Conservation (phyloP, 2,888 invertebrate genomes). For the Cataglyphis cursor region DNA sequence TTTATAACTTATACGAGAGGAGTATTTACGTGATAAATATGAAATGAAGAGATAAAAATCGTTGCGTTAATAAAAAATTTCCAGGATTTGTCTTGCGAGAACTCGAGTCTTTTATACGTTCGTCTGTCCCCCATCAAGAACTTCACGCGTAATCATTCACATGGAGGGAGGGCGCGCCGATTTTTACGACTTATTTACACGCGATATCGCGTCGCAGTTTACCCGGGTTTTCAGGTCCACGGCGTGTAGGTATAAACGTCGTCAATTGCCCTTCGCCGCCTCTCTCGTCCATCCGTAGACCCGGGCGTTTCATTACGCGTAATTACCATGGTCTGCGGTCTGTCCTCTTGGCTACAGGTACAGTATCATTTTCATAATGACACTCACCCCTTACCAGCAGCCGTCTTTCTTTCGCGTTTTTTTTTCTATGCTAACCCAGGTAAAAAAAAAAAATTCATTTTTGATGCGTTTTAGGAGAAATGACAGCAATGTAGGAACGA, state of each 20-base stretch:
- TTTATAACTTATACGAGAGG: background rate
- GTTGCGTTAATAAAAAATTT: background rate
- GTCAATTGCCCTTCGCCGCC: conserved; percentile 77
- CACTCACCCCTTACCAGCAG: conserved; percentile 70
- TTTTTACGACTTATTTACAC: conserved; percentile 81
- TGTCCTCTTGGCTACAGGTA: conserved; percentile 82
- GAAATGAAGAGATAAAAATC: background rate
- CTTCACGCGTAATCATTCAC: conserved; percentile 29
- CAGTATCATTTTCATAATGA: conserved; percentile 86
- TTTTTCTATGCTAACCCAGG: background rate
- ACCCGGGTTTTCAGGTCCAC: conserved; percentile 60
- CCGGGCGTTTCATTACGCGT: conserved; percentile 86
- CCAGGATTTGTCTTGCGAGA: background rate
- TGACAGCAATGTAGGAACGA: conserved; percentile 57
- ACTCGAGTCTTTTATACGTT: background rate
- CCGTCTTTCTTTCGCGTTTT: conserved; percentile 34
- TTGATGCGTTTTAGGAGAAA: conserved; percentile 61
- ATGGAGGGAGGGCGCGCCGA: conserved; percentile 63
- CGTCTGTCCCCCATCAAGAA: conserved; percentile 10
- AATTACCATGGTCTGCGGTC: conserved; percentile 86
- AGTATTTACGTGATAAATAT: background rate
- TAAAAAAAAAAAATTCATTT: conserved; percentile 68
- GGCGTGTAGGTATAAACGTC: conserved; percentile 77
- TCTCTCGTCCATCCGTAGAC: conserved; percentile 74
- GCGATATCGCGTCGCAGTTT: conserved; percentile 77